phyloP scores from a whole-genome alignment of 1,140 invertebrate species.

The Kradibia gibbosae region DNA sequence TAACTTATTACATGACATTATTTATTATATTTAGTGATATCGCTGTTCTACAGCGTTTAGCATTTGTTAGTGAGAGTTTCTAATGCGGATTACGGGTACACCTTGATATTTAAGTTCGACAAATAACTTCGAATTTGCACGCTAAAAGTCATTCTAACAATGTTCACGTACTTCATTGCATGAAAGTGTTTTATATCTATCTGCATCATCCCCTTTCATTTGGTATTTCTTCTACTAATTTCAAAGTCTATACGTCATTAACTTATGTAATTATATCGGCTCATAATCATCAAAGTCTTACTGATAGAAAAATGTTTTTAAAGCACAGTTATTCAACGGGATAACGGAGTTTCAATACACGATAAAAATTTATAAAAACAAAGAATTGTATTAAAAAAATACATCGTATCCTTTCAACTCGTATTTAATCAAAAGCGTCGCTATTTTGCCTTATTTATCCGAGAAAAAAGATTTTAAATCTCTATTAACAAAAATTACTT shows the following conservation, averaged over 20 bases:
- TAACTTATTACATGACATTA: too few species aligned
- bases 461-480: neutral
- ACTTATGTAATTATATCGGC: neutral
- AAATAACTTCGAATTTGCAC: too few species aligned
- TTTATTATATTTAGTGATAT: too few species aligned
- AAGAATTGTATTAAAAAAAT: neutral
- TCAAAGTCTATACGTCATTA: neutral
- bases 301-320: neutral
- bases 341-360: neutral
- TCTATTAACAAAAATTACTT: neutral
- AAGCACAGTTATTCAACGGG: neutral
- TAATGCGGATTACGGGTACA: too few species aligned
- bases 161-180: too few species aligned
- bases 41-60: too few species aligned
- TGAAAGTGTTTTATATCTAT: neutral
- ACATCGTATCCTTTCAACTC: neutral
- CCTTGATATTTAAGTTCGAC: too few species aligned
- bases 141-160: too few species aligned
- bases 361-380: neutral
- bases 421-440: neutral
- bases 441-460: constrained; percentile 3
- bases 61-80: too few species aligned
- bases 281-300: neutral
- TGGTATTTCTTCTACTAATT: neutral
- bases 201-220: neutral